Percentiles rank a stretch among this genome's conserved stretches.
Conservation (phyloP, 2,888 invertebrate species). For the Drosophila pegasa region DNA sequence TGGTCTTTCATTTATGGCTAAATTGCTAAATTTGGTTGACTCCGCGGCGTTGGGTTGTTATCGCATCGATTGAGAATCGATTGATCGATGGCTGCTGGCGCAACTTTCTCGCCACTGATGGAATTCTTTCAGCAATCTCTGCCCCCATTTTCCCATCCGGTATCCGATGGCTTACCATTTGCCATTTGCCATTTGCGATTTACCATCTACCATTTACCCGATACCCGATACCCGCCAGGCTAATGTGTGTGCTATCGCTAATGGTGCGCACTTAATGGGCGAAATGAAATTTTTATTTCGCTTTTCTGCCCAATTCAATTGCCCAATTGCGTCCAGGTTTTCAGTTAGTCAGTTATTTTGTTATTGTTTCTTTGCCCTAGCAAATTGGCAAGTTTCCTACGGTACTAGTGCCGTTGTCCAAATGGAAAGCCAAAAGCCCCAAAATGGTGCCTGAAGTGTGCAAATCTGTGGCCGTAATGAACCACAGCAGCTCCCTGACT, state of each 20-base stretch:
- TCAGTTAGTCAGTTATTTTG: neutral
- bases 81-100: conserved; percentile 58
- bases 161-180: neutral
- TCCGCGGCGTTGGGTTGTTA: conserved; percentile 49
- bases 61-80: conserved; percentile 63
- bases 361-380: neutral
- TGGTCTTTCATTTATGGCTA: conserved; percentile 69
- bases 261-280: conserved; percentile 30
- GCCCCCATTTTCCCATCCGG: conserved; percentile 24
- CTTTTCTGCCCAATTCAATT: conserved; percentile 38
- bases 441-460: conserved; percentile 40
- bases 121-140: conserved; percentile 29
- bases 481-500: conserved; percentile 22
- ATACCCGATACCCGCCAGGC: conserved; percentile 25
- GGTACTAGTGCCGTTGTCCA: conserved; percentile 23
- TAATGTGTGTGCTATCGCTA: conserved; percentile 40
- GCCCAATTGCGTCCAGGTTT: conserved; percentile 35
- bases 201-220: conserved; percentile 6
- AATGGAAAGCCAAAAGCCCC: conserved; percentile 28
- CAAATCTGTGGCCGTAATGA: conserved; percentile 34
- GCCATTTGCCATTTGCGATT: no score
- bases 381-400: conserved; percentile 21
- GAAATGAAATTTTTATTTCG: conserved; percentile 21
- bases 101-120: conserved; percentile 56
- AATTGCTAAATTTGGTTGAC: conserved; percentile 74